These are phyloP conservation scores for Mechanitis messenoides DNA, from an alignment of 2,888 invertebrate species.

Conservation along the genomic window DNA sequence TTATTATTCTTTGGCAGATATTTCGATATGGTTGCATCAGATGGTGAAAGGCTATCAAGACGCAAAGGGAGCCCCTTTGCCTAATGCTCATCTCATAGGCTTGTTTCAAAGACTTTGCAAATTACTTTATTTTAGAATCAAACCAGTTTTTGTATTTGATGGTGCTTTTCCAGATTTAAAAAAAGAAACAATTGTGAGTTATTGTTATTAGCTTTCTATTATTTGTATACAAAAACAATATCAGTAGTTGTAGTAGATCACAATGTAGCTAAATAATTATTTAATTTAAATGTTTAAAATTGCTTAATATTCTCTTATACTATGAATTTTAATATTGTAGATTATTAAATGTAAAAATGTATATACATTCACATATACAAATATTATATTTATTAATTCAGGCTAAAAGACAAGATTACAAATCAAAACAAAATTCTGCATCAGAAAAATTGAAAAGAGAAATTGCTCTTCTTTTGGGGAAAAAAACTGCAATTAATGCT, in stretches of 20 bases:
- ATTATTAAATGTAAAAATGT: not conserved
- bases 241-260: constrained; percentile 2
- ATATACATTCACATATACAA: not conserved
- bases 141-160: constrained; percentile 99
- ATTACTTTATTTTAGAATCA: constrained; percentile 94
- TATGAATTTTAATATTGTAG: too few relatives aligned
- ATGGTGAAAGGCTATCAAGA: constrained; percentile 96
- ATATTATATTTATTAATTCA: constrained; percentile 50
- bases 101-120: constrained; percentile 97
- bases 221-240: constrained; percentile 4
- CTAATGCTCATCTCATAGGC: constrained; percentile 95
- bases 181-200: constrained; percentile 90
- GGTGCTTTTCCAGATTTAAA: constrained; percentile 95
- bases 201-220: constrained; percentile 33
- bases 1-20: constrained; percentile 79
- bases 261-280: too few relatives aligned
- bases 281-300: too few relatives aligned
- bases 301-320: too few relatives aligned
- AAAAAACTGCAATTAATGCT: constrained; percentile 86
- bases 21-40: constrained; percentile 99
- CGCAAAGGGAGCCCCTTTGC: constrained; percentile 85
- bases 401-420: constrained; percentile 86
- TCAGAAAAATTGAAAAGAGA: constrained; percentile 85
- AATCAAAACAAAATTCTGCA: constrained; percentile 81
- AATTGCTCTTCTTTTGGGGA: constrained; percentile 82